phyloP scores from a whole-genome alignment of 2,888 invertebrate species.

The Capitulum mitella region DNA sequence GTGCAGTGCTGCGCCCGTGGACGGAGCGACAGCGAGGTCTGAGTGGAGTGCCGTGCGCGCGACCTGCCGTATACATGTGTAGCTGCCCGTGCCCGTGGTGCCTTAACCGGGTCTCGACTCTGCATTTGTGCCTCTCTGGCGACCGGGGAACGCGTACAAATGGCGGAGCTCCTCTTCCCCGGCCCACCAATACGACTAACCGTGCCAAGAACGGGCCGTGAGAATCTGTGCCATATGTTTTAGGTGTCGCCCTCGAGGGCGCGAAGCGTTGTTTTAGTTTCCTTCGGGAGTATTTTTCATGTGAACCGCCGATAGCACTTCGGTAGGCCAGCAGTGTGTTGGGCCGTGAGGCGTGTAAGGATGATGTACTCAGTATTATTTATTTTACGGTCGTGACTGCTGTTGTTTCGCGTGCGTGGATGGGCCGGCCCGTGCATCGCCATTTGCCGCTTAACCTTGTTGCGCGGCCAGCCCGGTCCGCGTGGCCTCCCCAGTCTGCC shows the following conservation, averaged over 20 bases:
- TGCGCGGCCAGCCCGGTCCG: not conserved
- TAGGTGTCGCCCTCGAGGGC: too few species aligned
- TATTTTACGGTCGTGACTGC: not conserved
- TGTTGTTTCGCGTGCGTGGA: not conserved
- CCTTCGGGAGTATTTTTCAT: not conserved
- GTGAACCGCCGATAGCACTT: not conserved
- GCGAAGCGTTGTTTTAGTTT: not conserved
- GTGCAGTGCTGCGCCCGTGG: not conserved
- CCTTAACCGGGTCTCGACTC: not conserved
- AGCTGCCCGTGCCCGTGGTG: not conserved
- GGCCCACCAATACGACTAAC: not conserved
- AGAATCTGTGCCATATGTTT: not conserved
- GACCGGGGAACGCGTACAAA: constrained; percentile 13
- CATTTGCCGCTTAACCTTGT: not conserved
- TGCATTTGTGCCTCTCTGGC: not conserved
- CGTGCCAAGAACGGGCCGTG: not conserved
- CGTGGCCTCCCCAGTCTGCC: not conserved
- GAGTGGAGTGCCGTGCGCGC: not conserved
- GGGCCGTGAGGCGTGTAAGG: not conserved
- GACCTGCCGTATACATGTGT: not conserved
- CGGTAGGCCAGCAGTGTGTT: not conserved
- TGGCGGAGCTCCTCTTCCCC: not conserved
- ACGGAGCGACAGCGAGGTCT: not conserved
- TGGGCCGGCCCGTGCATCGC: too few species aligned
- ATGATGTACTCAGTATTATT: constrained; percentile 13